Evolutionary conservation across 1,140 invertebrate species (phyloP).

Genomic region (Metaphire vulgaris): DNA sequence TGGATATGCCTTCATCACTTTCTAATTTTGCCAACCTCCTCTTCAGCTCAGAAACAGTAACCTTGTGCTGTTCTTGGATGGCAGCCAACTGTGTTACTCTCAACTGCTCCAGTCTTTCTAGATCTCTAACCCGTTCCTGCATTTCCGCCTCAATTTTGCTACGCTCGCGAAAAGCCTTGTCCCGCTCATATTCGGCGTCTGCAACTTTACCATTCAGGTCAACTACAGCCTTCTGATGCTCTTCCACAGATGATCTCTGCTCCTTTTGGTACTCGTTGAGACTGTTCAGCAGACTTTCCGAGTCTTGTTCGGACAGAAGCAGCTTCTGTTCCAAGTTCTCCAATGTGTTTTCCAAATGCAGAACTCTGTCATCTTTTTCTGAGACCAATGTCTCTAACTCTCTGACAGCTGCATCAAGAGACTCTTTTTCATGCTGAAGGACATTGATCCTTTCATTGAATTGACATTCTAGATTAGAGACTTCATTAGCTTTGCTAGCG

Average conservation of each 20-base stretch:
- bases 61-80: not conserved
- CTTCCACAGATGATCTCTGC: not conserved
- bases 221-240: not conserved
- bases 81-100: not conserved
- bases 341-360: not conserved
- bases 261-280: not conserved
- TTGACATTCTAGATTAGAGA: no score
- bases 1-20: no score
- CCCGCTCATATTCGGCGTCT: not conserved
- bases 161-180: not conserved
- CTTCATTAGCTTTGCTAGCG: not conserved
- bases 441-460: no score
- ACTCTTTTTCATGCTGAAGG: not conserved
- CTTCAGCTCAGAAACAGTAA: not conserved
- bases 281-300: not conserved
- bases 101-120: not conserved
- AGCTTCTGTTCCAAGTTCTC: not conserved
- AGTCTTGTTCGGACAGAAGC: not conserved
- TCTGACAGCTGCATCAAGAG: not conserved
- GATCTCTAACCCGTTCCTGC: not conserved
- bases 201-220: not conserved
- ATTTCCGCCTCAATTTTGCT: not conserved
- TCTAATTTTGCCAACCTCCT: not conserved
- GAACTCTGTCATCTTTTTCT: not conserved
- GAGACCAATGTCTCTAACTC: not conserved